phyloP scores from a whole-genome alignment of 2,797 vertebrate genomes.

The Echeneis naucrates region DNA sequence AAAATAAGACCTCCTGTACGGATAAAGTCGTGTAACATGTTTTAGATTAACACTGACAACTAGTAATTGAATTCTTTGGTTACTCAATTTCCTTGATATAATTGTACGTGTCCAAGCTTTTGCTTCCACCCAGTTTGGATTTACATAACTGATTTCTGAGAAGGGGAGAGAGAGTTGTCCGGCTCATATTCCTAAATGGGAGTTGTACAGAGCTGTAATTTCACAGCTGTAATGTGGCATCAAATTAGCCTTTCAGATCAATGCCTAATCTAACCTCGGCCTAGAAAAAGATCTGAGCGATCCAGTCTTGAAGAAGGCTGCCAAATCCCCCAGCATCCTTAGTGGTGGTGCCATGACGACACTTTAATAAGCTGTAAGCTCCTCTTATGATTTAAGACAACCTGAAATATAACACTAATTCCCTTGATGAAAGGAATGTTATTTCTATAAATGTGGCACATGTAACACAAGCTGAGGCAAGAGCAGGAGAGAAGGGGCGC shows the following conservation, averaged over 20 bases:
- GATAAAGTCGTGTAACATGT: conserved; percentile 20
- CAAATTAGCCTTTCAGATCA: conserved; percentile 83
- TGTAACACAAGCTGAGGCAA: conserved; percentile 74
- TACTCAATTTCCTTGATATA: conserved; percentile 19
- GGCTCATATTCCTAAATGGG: conserved; percentile 58
- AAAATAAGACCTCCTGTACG: neutral
- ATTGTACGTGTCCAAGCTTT: conserved; percentile 26
- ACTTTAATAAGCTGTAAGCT: conserved; percentile 82
- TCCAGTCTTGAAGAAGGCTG: conserved; percentile 60
- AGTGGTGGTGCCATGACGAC: conserved; percentile 60
- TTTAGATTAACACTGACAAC: conserved; percentile 24
- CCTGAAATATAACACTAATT: conserved; percentile 84
- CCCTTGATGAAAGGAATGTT: conserved; percentile 77
- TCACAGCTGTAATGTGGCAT: conserved; percentile 80
- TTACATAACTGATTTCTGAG: conserved; percentile 65
- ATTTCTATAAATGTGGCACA: conserved; percentile 82
- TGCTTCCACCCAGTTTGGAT: conserved; percentile 29
- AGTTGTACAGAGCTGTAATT: conserved; percentile 68
- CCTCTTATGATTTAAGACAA: conserved; percentile 80
- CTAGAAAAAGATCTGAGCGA: conserved; percentile 73
- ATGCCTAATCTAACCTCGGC: conserved; percentile 79
- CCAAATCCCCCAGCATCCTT: conserved; percentile 72
- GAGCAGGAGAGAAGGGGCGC: conserved; percentile 49
- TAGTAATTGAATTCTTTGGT: conserved; percentile 47
- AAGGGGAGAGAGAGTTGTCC: conserved; percentile 63